Evolutionary conservation across 2,797 vertebrate species (phyloP).

Genomic region (Sebastes nivosus): DNA sequence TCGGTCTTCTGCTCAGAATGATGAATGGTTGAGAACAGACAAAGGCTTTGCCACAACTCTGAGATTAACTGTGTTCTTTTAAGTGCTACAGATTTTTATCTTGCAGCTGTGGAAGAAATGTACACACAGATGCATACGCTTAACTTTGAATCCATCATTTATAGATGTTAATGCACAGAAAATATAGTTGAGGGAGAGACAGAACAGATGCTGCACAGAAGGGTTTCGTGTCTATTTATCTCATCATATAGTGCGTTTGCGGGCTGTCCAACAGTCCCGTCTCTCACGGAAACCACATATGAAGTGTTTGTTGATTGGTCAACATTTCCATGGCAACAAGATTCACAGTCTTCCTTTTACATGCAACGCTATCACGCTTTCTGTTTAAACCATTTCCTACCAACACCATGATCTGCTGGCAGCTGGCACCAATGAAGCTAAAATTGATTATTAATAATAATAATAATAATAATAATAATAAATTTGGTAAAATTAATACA

Average conservation of each 20-base stretch:
- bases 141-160: not conserved
- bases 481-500: not conserved
- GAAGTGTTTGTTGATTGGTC: conserved; percentile 27
- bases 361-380: not conserved
- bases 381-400: not conserved
- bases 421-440: not conserved
- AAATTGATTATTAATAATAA: too few relatives aligned
- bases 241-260: not conserved
- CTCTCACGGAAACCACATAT: conserved; percentile 18
- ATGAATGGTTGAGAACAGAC: not conserved
- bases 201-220: not conserved
- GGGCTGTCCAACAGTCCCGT: not conserved
- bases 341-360: not conserved
- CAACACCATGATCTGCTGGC: not conserved
- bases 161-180: not conserved
- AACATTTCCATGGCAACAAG: conserved; percentile 13
- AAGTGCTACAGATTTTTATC: not conserved
- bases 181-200: not conserved
- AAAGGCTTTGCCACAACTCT: not conserved
- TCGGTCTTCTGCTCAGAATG: not conserved
- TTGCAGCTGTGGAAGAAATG: not conserved
- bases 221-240: not conserved
- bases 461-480: too few relatives aligned
- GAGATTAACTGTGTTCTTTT: not conserved
- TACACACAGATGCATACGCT: not conserved